These are phyloP conservation scores for Daphoenositta chrysoptera DNA, from an alignment of 2,113 vertebrate species.

Conservation along the genomic window DNA sequence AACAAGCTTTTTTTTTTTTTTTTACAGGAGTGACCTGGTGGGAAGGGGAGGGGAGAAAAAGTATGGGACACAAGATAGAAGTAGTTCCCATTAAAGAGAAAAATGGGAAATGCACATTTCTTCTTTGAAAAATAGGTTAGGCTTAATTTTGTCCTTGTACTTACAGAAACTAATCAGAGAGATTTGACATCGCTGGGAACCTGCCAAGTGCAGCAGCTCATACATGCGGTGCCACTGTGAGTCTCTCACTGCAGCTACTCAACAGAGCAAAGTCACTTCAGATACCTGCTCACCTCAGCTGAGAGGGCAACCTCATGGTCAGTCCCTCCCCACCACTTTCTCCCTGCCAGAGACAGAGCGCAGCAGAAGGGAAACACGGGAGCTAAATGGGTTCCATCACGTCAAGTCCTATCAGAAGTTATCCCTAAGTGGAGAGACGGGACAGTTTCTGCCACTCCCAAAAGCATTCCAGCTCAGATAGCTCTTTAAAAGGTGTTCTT, in stretches of 20 bases:
- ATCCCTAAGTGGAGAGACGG: neutral
- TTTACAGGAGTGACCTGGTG: neutral
- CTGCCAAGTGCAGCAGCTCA: slow-evolving; percentile 33
- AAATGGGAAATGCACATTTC: slow-evolving; percentile 8
- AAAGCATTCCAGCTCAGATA: neutral
- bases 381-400: slow-evolving; percentile 3
- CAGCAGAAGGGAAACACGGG: neutral
- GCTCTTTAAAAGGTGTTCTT: neutral
- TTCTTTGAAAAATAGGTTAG: slow-evolving; percentile 51
- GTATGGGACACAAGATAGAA: neutral
- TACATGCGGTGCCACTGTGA: slow-evolving; percentile 7
- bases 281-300: neutral
- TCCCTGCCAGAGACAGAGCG: neutral
- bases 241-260: slow-evolving; percentile 19
- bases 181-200: slow-evolving; percentile 52
- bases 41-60: neutral
- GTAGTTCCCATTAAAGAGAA: neutral
- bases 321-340: neutral
- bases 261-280: slow-evolving; percentile 22
- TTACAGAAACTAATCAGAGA: slow-evolving; percentile 67
- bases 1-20: neutral
- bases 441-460: neutral
- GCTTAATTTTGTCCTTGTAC: slow-evolving; percentile 66
- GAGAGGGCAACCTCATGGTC: neutral
- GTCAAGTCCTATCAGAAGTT: slow-evolving; percentile 8